Evolutionary conservation across 1,140 invertebrate genomes (phyloP).

Genomic region (Drosophila melanogaster): Release_6_plus_ISO1_MT NT_033777.3:13515501-13516000

Average conservation of each 20-base stretch:
- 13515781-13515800: conserved; percentile 8
- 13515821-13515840: conserved; percentile 21
- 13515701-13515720: neutral
- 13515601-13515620: no score
- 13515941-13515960: conserved; percentile 71
- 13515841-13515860: conserved; percentile 4
- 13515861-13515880: conserved; percentile 7
- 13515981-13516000: conserved; percentile 50
- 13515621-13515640: no score
- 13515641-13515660: no score
- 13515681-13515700: neutral
- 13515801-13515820: conserved; percentile 15
- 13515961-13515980: conserved; percentile 51
- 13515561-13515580: no score
- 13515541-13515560: no score
- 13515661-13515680: no score
- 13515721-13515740: neutral
- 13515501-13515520: conserved; percentile 2
- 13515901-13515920: conserved; percentile 24
- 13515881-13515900: conserved; percentile 9
- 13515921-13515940: conserved; percentile 44
- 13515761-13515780: conserved; percentile 9
- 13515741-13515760: conserved; percentile 28
- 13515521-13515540: neutral
- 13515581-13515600: no score